These are phyloP conservation scores for Campylomormyrus tamandua DNA, from an alignment of 2,113 vertebrate species.

Conservation along the genomic window DNA sequence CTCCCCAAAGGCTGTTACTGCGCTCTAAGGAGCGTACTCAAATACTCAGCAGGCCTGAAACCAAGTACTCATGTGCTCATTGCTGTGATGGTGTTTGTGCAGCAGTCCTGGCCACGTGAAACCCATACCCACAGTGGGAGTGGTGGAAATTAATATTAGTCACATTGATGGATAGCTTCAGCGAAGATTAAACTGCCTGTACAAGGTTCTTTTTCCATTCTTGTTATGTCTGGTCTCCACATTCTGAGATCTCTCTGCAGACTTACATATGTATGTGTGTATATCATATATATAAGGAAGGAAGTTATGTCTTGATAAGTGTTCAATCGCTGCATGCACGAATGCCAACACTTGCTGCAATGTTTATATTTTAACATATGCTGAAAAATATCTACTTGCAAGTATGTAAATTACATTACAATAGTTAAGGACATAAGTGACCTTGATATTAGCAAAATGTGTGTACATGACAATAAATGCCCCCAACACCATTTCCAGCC, in stretches of 20 bases:
- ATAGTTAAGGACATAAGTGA: neutral
- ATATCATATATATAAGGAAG: neutral
- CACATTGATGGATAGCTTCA: neutral
- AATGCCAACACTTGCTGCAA: neutral
- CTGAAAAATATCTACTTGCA: neutral
- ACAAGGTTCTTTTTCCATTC: neutral
- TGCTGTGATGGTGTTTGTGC: neutral
- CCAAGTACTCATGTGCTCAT: neutral
- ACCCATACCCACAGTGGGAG: neutral
- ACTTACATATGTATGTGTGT: neutral
- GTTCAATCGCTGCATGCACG: neutral
- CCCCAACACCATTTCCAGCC: neutral
- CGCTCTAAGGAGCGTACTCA: neutral
- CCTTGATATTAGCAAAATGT: neutral
- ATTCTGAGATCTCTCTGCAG: neutral
- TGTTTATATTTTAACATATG: neutral
- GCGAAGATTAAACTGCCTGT: neutral
- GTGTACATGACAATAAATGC: neutral
- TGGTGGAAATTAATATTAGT: neutral
- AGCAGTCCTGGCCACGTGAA: neutral
- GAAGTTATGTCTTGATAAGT: neutral
- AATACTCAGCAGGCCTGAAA: neutral
- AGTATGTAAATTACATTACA: neutral
- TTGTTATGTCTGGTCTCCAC: neutral
- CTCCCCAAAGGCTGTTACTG: neutral